Percentiles rank a stretch among this genome's conserved stretches.
phyloP scores from a whole-genome alignment of 2,113 vertebrate genomes.

The Gnathonemus echidnorhynchus region DNA sequence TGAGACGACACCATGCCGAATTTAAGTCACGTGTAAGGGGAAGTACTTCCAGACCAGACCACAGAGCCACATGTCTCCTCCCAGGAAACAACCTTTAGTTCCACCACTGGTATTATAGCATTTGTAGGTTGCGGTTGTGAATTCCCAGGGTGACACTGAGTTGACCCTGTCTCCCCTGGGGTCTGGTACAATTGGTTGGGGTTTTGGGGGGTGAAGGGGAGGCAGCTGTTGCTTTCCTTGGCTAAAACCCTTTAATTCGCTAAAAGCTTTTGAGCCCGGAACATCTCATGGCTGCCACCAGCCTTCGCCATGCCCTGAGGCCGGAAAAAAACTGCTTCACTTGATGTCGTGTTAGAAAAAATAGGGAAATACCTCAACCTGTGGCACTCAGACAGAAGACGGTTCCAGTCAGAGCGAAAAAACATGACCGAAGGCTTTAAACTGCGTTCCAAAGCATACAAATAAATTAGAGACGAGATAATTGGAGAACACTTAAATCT shows the following conservation, averaged over 20 bases:
- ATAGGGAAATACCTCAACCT: not conserved
- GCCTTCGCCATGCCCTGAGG: not conserved
- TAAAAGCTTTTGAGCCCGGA: not conserved
- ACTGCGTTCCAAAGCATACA: slow-evolving; percentile 26
- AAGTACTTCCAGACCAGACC: not conserved
- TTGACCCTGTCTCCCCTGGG: not conserved
- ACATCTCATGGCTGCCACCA: not conserved
- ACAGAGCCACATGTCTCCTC: not conserved
- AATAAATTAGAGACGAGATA: slow-evolving; percentile 49
- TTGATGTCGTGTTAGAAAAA: not conserved
- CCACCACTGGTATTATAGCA: not conserved
- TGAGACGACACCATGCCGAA: not conserved
- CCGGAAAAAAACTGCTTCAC: not conserved
- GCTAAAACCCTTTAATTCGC: slow-evolving; percentile 16
- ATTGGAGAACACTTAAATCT: slow-evolving; percentile 37
- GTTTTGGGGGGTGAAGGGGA: not conserved
- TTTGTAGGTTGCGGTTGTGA: not conserved
- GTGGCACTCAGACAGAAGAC: not conserved
- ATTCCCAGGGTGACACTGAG: not conserved
- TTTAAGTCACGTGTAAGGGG: not conserved
- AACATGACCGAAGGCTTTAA: slow-evolving; percentile 2
- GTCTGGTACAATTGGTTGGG: not conserved
- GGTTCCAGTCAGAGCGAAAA: not conserved
- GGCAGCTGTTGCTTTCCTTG: not conserved
- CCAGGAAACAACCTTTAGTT: not conserved